phyloP scores from a whole-genome alignment of 92 coral and sea anemone genomes.

The Phenganax stokvisi region DNA sequence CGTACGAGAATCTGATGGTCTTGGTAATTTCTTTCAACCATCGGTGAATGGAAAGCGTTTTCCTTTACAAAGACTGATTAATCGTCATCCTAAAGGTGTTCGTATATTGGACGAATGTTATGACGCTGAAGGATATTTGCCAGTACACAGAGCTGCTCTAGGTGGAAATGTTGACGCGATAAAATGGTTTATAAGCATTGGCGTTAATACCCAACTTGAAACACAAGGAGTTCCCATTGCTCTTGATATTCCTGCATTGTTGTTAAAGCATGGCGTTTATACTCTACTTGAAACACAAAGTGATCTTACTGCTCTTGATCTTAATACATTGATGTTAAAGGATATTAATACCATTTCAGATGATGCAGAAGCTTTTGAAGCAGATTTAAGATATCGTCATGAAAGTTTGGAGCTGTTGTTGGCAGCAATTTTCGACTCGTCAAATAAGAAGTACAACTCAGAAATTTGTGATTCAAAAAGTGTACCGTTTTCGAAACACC shows the following conservation, averaged over 20 bases:
- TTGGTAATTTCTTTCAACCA: conserved; percentile 40
- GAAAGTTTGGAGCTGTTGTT: too few species aligned
- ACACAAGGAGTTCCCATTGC: conserved; percentile 45
- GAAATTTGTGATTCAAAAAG: too few species aligned
- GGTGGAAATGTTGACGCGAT: conserved; percentile 58
- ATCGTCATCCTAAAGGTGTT: conserved; percentile 45
- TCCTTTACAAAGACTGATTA: conserved; percentile 34
- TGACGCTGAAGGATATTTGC: conserved; percentile 61
- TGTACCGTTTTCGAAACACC: too few species aligned
- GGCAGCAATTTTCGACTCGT: too few species aligned
- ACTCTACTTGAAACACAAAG: conserved; percentile 8
- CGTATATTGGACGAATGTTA: conserved; percentile 40
- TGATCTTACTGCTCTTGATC: conserved; percentile 39
- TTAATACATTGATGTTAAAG: not conserved
- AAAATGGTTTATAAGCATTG: conserved; percentile 42
- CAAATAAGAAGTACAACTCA: too few species aligned
- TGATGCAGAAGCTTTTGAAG: too few species aligned
- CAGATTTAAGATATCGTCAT: too few species aligned
- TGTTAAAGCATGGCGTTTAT: conserved; percentile 40
- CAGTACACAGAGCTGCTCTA: conserved; percentile 67
- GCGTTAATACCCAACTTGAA: conserved; percentile 36
- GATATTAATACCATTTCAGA: too few species aligned
- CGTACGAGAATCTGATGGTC: conserved; percentile 32
- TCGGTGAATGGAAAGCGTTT: not conserved
- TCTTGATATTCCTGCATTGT: conserved; percentile 45